Base-by-base conservation (phyloP, 2,888 invertebrate genomes). In the Polietes domitor region DNA sequence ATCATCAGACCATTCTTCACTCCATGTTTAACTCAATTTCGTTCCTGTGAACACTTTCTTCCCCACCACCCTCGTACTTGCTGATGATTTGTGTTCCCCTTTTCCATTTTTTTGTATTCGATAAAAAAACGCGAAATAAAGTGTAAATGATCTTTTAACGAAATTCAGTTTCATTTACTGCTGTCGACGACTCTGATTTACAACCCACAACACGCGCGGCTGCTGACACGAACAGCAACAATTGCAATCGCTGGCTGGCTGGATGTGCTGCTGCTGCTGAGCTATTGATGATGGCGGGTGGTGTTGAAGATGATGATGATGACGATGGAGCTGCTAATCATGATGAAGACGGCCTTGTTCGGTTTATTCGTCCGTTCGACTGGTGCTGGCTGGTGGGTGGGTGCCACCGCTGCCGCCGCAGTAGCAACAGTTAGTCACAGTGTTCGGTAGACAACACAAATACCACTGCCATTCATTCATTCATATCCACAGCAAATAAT, bases 71-170 rank as follows among this genome's bases (percentile, higher is more conserved):
- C 53, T 53, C 53, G 7, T 50, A 43, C 43, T 43, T 43, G 5
- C 7, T 50, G 50, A n/a, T 17, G 17, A n/a, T 17, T 19, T 17
- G 3, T 17, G 3, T 50, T 17, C 17, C 2, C n/a, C 50, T 50
- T 50, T 50, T 50, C 15, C 50, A 53, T 21, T 53, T 12, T 2
- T 12, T 32, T 32, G 32, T 32, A 6, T 47, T 15, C 47, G 47
- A n/a, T 32, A 6, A 32, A 32, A 32, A 32, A n/a, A n/a, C 10
- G 6, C 21, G 10, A 53, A 21, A 53, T n/a, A 26, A 70, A 78
- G 74, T 81, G 75, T 84, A 71, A 84, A 78, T 26, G 72, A 83
- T 77, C 74, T 83, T 73, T 80, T 68, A 70, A 53, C 37, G 32
- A 80, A 77, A 70, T 70, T 72, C 68, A 1, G 41, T 73, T 77